A percentile compares a stretch with the other conserved stretches of the same genome.
Evolutionary conservation across 2,888 invertebrate species (phyloP).

Genomic region (Drosophila mimetica): DNA sequence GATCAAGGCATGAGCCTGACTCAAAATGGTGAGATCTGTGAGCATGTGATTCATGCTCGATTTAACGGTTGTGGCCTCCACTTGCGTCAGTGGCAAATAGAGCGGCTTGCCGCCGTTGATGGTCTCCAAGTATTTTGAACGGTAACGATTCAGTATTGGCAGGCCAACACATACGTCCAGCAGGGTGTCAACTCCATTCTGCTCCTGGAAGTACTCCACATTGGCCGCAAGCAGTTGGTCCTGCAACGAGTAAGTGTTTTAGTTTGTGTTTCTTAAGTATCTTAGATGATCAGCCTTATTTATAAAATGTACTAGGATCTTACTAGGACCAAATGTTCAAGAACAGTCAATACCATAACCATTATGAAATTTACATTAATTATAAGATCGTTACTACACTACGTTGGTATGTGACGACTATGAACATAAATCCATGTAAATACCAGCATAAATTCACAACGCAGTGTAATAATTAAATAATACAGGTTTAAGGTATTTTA

Average conservation of each 20-base stretch:
- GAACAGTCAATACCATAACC: too few relatives aligned
- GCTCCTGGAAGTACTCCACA: conserved; percentile 90
- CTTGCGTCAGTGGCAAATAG: conserved; percentile 88
- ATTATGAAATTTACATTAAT: too few relatives aligned
- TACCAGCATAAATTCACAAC: too few relatives aligned
- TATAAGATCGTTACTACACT: too few relatives aligned
- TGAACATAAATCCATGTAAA: too few relatives aligned
- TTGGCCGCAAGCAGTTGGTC: conserved; percentile 92
- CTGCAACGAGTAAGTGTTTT: conserved; percentile 84
- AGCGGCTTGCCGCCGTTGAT: conserved; percentile 87
- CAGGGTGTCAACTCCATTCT: conserved; percentile 92
- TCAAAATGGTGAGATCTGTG: conserved; percentile 92
- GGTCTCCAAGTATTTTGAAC: conserved; percentile 85
- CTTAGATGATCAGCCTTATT: background rate
- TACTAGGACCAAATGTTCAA: too few relatives aligned
- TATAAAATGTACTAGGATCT: too few relatives aligned
- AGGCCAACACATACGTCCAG: conserved; percentile 92
- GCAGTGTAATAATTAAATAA: too few relatives aligned
- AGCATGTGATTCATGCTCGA: conserved; percentile 90
- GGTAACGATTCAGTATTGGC: conserved; percentile 87
- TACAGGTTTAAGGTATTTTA: background rate
- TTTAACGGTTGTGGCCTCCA: conserved; percentile 90
- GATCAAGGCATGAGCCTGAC: conserved; percentile 93
- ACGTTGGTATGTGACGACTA: too few relatives aligned
- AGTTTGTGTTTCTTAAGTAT: too few relatives aligned